Evolutionary conservation across 2,888 invertebrate species (phyloP), one percentile per base, ranked within the genome.

Genomic region (Macrophya alboannulata): DNA sequence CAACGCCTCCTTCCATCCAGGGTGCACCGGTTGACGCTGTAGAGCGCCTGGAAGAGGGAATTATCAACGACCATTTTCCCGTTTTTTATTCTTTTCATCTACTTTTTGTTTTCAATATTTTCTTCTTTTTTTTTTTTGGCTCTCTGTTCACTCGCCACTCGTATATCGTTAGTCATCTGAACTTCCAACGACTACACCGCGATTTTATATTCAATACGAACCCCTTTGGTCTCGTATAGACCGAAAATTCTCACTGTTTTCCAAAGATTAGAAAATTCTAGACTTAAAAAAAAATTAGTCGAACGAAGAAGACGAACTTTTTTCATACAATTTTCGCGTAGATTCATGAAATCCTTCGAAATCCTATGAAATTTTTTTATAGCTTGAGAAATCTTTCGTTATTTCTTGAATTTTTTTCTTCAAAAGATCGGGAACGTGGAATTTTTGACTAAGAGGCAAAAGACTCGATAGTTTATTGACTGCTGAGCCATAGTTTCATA

Each of bases 1-100:
- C 40, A 12, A 6, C 45, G 15, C 79, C 37, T 4, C 17, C 9
- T 81, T 62, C 3, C 62, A 31, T 43, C 21, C 59, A 10, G 45
- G 72, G 43, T 45, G 72, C 72, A 74, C 4, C 72, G 72, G 17
- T 37, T 68, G 37, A 68, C 37, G 68, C 1, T 68, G 37, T 68
- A 37, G 0, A 37, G 17, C 15, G 17, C 1, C 68, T 15, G 37
- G 15, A 8, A 17, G 17, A 68, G 31, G 25, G 31, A 68, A 68
- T 68, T 8, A 9, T 31, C n/a, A 15, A 37, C 68, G 31, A 68
- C 68, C 15, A 37, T 31, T 68, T 37, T 37, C 12, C 5, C 37
- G 2, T 31, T 21, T 25, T 10, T 25, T 37, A 10, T 31, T 68
- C 15, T 68, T 68, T 68, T 68, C 9, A 17, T 37, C 12, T 15